These are phyloP conservation scores for Egretta garzetta DNA, from an alignment of 2,113 vertebrate species.

Conservation along the genomic window DNA sequence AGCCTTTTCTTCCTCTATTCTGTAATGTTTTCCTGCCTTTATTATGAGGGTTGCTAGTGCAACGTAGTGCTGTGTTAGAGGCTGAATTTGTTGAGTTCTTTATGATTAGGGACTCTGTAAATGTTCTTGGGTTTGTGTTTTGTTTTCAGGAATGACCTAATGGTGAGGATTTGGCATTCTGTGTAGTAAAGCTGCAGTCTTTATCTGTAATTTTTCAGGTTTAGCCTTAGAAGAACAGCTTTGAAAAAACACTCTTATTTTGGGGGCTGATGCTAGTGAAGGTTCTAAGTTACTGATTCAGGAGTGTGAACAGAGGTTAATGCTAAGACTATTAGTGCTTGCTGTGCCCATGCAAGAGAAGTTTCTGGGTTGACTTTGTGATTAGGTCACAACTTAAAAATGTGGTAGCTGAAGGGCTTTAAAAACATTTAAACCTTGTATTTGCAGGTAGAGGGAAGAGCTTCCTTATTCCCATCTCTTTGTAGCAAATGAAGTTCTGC, in stretches of 20 bases:
- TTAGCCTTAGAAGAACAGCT: neutral
- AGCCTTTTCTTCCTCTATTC: constrained; percentile 11
- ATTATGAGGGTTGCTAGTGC: constrained; percentile 57
- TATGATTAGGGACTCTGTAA: neutral
- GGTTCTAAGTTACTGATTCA: neutral
- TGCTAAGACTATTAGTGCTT: neutral
- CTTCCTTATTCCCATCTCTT: neutral
- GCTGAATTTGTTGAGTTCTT: neutral
- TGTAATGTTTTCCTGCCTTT: neutral
- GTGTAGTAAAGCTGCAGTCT: neutral
- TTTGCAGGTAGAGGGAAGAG: neutral
- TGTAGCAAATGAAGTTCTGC: neutral
- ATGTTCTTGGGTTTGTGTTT: neutral
- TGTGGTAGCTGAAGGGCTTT: neutral
- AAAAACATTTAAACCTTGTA: neutral
- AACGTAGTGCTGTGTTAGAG: neutral
- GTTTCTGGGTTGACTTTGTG: neutral
- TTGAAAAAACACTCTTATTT: neutral
- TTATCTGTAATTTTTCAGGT: neutral
- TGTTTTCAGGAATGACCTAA: neutral
- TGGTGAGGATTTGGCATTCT: neutral
- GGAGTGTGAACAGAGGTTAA: neutral
- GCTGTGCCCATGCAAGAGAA: neutral
- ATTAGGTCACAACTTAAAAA: neutral
- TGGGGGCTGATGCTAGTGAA: neutral